A percentile compares a stretch with the other conserved stretches of the same genome.
Conservation (phyloP, 2,888 invertebrate genomes). For the Acrobasis repandana region DNA sequence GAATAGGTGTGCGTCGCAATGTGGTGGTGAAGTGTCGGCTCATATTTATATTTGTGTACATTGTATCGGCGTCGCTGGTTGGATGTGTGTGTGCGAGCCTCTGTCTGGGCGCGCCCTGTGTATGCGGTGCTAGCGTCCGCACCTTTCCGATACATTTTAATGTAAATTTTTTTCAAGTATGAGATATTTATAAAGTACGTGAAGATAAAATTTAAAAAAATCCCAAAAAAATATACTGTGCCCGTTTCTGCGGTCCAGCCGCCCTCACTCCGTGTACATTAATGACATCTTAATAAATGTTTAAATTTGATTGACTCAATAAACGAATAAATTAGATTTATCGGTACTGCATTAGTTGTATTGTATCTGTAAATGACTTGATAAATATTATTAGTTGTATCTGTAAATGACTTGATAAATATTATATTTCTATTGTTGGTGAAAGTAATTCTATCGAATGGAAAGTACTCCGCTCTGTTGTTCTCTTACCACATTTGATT, state of each 20-base stretch:
- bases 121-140: slow-evolving; percentile 56
- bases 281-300: slow-evolving; percentile 64
- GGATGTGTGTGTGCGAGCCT: slow-evolving; percentile 51
- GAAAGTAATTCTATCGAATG: slow-evolving; percentile 75
- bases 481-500: slow-evolving; percentile 77
- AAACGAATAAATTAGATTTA: slow-evolving; percentile 80
- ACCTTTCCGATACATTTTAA: slow-evolving; percentile 74
- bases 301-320: slow-evolving; percentile 74
- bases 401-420: slow-evolving; percentile 80
- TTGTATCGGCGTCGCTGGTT: slow-evolving; percentile 38
- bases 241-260: slow-evolving; percentile 41
- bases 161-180: slow-evolving; percentile 81
- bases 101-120: slow-evolving; percentile 46
- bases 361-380: slow-evolving; percentile 80
- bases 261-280: slow-evolving; percentile 56
- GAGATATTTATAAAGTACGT: slow-evolving; percentile 82
- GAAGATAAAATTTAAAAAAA: slow-evolving; percentile 71
- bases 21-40: slow-evolving; percentile 67
- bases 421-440: slow-evolving; percentile 81
- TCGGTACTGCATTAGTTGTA: slow-evolving; percentile 75
- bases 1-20: slow-evolving; percentile 75
- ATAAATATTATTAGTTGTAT: slow-evolving; percentile 80
- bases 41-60: slow-evolving; percentile 68
- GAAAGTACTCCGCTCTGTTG: slow-evolving; percentile 78
- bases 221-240: slow-evolving; percentile 66